Evolutionary conservation across 2,888 invertebrate genomes (phyloP), one percentile per base, ranked within the genome.

Genomic region (Monochamus alternatus): DNA sequence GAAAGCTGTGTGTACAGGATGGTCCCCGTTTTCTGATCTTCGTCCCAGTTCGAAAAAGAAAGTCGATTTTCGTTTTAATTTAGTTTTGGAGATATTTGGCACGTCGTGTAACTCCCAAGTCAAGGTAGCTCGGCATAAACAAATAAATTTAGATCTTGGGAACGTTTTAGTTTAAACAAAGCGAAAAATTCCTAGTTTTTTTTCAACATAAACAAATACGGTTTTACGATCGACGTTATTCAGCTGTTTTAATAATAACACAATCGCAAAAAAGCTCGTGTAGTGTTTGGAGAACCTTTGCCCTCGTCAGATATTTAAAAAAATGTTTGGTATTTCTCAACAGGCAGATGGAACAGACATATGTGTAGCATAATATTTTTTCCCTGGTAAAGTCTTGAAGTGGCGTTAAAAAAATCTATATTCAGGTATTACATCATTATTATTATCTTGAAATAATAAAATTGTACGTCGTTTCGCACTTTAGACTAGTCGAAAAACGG

Each of bases 191-290:
- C 43, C 62, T 3, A 8, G 14, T 43, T 63, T 62, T 22, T 63
- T 14, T 38, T 38, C 38, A 38, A 63, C 14, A 43, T 63, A 63
- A 63, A 63, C 43, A 63, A 43, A 38, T 62, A n/a, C 8, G 14
- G 22, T 14, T n/a, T 38, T 32, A 43, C n/a, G 8, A 14, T 12
- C 8, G 12, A 60, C 38, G 60, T 10, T 32, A 31, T 60, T 60
- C n/a, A 60, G 32, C 38, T 38, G 38, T 38, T 38, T 38, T 38
- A 38, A 38, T 38, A 38, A 38, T 38, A 38, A 38, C 38, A 38
- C 4, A 38, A 7, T 38, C 38, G 38, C 38, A 38, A 38, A 38
- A 38, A 38, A 38, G 7, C 38, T 38, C 38, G 7, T 5, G 7
- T 5, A 38, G 38, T 38, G 38, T 38, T 38, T 5, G 38, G 38